phyloP scores from a whole-genome alignment of 2,797 vertebrate genomes.

The Brotula barbata region DNA sequence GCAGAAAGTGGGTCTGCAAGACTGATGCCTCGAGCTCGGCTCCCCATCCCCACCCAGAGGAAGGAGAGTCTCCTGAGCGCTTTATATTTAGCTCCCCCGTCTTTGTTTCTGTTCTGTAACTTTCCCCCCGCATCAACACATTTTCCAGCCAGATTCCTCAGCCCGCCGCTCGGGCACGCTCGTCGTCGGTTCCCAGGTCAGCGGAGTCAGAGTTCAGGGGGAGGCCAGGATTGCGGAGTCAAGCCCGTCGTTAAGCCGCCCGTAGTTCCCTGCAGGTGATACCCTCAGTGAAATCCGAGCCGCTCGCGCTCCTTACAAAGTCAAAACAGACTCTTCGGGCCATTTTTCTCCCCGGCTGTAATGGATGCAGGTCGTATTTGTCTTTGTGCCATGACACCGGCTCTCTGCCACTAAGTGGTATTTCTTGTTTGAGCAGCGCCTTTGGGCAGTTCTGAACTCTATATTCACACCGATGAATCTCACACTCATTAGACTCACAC shows the following conservation, averaged over 20 bases:
- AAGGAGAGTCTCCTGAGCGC: slow-evolving; percentile 63
- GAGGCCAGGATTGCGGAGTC: slow-evolving; percentile 25
- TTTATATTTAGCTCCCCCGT: slow-evolving; percentile 78
- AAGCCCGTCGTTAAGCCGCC: slow-evolving; percentile 45
- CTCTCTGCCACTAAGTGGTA: slow-evolving; percentile 47
- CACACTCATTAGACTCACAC: slow-evolving; percentile 42
- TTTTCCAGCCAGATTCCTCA: slow-evolving; percentile 51
- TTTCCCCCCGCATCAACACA: slow-evolving; percentile 64
- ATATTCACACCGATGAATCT: slow-evolving; percentile 38
- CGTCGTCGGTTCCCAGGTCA: slow-evolving; percentile 44
- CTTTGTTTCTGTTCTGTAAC: slow-evolving; percentile 64
- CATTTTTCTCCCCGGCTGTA: slow-evolving; percentile 41
- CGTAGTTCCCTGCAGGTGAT: slow-evolving; percentile 35
- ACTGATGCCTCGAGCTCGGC: slow-evolving; percentile 69
- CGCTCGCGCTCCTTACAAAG: slow-evolving; percentile 47
- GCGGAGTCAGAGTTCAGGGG: slow-evolving; percentile 55
- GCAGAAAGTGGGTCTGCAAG: slow-evolving; percentile 78
- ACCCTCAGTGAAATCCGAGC: slow-evolving; percentile 66
- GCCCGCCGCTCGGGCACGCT: slow-evolving; percentile 15
- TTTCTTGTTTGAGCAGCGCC: slow-evolving; percentile 60
- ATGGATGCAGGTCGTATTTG: slow-evolving; percentile 48
- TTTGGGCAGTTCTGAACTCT: slow-evolving; percentile 48
- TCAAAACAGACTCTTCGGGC: slow-evolving; percentile 63
- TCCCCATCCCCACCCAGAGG: slow-evolving; percentile 66
- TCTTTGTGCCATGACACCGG: slow-evolving; percentile 39